These are phyloP conservation scores for Istiophorus platypterus DNA, from an alignment of 2,113 vertebrate species.

Conservation along the genomic window DNA sequence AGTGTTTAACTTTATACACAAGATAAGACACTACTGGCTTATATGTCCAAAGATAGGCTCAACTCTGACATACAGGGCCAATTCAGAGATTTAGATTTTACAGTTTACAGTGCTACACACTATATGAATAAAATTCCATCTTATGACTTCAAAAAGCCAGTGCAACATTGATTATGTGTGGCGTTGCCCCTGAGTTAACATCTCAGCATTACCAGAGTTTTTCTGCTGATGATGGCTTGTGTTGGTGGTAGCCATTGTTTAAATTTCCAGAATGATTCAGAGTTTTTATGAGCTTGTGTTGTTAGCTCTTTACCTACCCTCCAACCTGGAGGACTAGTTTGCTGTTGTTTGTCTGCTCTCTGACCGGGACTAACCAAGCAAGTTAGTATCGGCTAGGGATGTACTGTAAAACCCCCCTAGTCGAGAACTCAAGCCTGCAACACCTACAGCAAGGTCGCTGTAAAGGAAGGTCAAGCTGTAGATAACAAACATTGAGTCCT, in stretches of 20 bases:
- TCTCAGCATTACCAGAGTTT: neutral
- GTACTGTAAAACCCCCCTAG: neutral
- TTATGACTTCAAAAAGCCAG: neutral
- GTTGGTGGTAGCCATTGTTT: neutral
- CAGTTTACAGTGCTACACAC: neutral
- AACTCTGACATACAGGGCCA: neutral
- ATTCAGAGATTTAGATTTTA: neutral
- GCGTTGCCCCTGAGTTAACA: too few species aligned
- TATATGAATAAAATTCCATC: neutral
- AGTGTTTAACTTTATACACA: neutral
- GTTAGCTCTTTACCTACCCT: neutral
- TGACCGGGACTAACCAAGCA: neutral
- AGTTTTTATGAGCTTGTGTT: neutral
- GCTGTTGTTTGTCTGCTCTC: neutral
- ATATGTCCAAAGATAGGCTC: neutral
- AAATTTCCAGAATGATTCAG: neutral
- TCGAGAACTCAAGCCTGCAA: neutral
- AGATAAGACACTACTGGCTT: neutral
- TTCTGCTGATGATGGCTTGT: neutral
- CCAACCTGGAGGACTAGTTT: neutral
- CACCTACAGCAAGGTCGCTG: neutral
- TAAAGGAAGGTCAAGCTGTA: accelerated
- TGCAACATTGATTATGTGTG: neutral
- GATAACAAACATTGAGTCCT: neutral
- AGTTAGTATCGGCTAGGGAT: neutral